Base-by-base conservation (phyloP, 2,113 vertebrate species). In the Ophthalmolycus amberensis region DNA sequence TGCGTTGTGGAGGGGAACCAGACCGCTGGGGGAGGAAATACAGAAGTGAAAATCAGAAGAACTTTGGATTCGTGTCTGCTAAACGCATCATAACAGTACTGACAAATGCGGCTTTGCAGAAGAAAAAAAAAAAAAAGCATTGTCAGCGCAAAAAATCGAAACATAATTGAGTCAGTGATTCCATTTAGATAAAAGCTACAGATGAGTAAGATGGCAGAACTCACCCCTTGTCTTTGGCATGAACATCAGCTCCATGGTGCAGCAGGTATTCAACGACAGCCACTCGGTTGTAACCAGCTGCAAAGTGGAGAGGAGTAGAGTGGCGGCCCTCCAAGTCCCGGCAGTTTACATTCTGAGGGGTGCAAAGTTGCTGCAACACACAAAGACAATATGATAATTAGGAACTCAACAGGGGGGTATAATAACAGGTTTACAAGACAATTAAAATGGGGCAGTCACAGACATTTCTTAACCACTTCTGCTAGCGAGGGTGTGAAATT, bases 151-250 rank as follows among this genome's bases (percentile, higher is more conserved):
- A 20, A 29, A 54, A 20, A 58, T 60, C 3, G 1, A 63, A 8
- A 62, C 20, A 34, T 6, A 18, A 16, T 18, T 58, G 18, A 37
- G 20, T 52, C 0, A 54, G 22, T 38, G 4, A 38, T 71, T 29
- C 3, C 8, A 29, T 20, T 40, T 59, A 9, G 54, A 54, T 29
- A 22, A 0, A 40, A 29, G 18, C 16, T 16, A 10, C 52, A 46
- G 9, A 37, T 34, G 25, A 11, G 5, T 34, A 9, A 27, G 34
- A 38, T 22, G 9, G 0, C 5, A 0, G 25, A 62, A 15, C 88
- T 25, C 94, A 99, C 98, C 98, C 98, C 90, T 99, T 99, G 94
- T 99, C 98, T 95, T 99, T 99, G 93, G 98, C 98, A 68, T 99
- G 98, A 65, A 99, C 98, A 1, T 99, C 98, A 9, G 98, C 98